Percentiles rank a stretch among this genome's conserved stretches.
Conservation (phyloP, 2,888 invertebrate species). For the Epirrhoe alternata region DNA sequence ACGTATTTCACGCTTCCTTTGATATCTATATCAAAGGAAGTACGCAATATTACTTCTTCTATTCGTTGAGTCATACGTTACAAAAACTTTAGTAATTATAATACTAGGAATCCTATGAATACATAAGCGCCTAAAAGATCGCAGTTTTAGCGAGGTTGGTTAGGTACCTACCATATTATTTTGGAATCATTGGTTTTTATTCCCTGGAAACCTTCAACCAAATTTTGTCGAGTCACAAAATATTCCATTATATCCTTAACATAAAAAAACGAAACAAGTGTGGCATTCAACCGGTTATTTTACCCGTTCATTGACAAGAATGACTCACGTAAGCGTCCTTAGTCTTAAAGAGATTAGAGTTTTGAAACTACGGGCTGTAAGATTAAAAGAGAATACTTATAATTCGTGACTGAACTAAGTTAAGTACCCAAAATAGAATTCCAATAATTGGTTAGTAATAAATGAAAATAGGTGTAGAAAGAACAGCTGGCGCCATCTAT, state of each 20-base stretch:
- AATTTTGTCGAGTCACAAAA: conserved; percentile 25
- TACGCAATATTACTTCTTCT: conserved; percentile 41
- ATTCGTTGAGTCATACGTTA: conserved; percentile 50
- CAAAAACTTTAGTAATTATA: not conserved
- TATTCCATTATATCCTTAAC: conserved; percentile 29
- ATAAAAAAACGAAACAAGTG: conserved; percentile 22
- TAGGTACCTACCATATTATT: not conserved
- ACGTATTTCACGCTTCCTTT: too few species aligned
- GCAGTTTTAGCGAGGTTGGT: not conserved
- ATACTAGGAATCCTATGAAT: not conserved
- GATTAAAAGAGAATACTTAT: not conserved
- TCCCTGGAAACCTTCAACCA: conserved; percentile 11
- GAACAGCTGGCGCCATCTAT: conserved; percentile 7
- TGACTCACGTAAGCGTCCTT: conserved; percentile 32
- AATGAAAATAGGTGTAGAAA: not conserved
- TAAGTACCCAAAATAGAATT: too few species aligned
- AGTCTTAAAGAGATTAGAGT: conserved; percentile 32
- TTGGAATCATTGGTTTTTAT: not conserved
- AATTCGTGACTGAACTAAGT: not conserved
- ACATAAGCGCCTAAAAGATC: not conserved
- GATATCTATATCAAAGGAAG: conserved; percentile 18
- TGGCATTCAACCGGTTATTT: conserved; percentile 37
- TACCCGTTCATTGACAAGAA: conserved; percentile 40
- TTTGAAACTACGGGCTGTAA: conserved; percentile 23
- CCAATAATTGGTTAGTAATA: too few species aligned